Conservation (phyloP, 2,888 invertebrate genomes). For the Catocala fraxini region DNA sequence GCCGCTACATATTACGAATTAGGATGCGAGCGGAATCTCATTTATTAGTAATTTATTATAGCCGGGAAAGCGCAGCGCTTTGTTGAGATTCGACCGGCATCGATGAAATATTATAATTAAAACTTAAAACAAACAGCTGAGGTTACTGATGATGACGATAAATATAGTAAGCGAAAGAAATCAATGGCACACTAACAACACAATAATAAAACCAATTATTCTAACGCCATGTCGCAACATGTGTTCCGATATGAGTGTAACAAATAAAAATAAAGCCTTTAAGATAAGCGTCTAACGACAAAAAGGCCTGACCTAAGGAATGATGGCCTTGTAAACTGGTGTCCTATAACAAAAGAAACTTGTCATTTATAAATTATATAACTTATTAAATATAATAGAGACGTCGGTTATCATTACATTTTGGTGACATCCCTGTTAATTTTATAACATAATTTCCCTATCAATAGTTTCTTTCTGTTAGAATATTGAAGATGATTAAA, state of each 20-base stretch:
- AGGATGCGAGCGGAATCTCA: slow-evolving; percentile 23
- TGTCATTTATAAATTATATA: slow-evolving; percentile 38
- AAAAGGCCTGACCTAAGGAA: slow-evolving; percentile 84
- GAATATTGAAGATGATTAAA: slow-evolving; percentile 3
- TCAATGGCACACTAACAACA: slow-evolving; percentile 60
- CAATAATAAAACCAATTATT: slow-evolving; percentile 66
- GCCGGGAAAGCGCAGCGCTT: slow-evolving; percentile 6
- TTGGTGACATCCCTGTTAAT: slow-evolving; percentile 12
- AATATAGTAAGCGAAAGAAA: slow-evolving; percentile 49
- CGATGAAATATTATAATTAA: slow-evolving; percentile 9
- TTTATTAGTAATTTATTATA: slow-evolving; percentile 19
- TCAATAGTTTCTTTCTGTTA: slow-evolving; percentile 11
- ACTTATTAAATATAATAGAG: slow-evolving; percentile 10
- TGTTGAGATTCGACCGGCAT: slow-evolving; percentile 24
- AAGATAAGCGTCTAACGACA: slow-evolving; percentile 72
- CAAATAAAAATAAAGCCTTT: slow-evolving; percentile 64
- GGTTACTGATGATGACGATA: slow-evolving; percentile 43
- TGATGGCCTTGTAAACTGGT: slow-evolving; percentile 84
- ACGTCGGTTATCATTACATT: slow-evolving; percentile 5
- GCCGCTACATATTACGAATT: slow-evolving; percentile 19
- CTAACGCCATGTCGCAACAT: slow-evolving; percentile 72
- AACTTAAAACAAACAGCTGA: slow-evolving; percentile 43
- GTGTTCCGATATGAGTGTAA: slow-evolving; percentile 59
- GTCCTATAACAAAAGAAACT: slow-evolving; percentile 84
- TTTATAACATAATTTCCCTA: neutral